These are phyloP conservation scores for Tetragnatha versicolor DNA, from an alignment of 1,140 invertebrate genomes.

Conservation along the genomic window DNA sequence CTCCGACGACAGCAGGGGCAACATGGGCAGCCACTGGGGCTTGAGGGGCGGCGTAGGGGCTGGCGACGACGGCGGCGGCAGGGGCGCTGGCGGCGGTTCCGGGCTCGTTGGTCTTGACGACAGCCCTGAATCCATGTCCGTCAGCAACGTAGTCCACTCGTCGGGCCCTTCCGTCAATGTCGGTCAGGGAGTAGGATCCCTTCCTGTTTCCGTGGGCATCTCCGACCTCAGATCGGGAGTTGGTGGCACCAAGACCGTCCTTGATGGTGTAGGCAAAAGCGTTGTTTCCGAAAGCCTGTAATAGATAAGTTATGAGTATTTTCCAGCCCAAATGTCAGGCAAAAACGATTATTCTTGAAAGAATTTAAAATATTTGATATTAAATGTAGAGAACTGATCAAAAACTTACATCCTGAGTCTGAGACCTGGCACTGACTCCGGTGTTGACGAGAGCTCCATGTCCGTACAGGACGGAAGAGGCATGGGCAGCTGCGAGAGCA, in stretches of 20 bases:
- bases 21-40: no score
- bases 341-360: no score
- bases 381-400: no score
- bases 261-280: slow-evolving; percentile 57
- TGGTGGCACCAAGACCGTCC: slow-evolving; percentile 56
- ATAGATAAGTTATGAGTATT: no score
- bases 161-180: no score
- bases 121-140: slow-evolving; percentile 31
- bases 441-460: no score
- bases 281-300: slow-evolving; percentile 58
- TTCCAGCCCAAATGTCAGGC: no score
- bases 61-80: slow-evolving; percentile 27
- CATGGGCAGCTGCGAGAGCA: no score
- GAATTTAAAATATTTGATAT: no score
- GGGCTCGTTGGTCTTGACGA: slow-evolving; percentile 35
- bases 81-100: slow-evolving; percentile 40
- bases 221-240: slow-evolving; percentile 57
- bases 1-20: neutral
- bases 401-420: no score
- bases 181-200: slow-evolving; percentile 47
- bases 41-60: slow-evolving; percentile 12
- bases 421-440: no score
- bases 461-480: no score
- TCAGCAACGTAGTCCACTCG: slow-evolving; percentile 48
- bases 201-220: slow-evolving; percentile 57